Conservation (phyloP, 2,797 vertebrate genomes). For the Oreochromis grahami region DNA sequence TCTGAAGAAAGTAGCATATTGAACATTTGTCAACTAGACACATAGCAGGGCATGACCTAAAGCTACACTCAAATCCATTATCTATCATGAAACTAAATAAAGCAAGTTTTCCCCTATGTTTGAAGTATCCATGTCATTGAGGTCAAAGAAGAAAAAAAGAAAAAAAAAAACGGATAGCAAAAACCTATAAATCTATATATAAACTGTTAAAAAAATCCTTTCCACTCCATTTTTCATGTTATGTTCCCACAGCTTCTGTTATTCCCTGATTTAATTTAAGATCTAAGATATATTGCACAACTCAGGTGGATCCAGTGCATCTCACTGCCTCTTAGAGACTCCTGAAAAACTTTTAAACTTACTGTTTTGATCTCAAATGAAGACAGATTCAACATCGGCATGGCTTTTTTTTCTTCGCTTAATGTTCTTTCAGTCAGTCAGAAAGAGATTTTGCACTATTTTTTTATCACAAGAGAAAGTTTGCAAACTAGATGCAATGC, state of each 20-base stretch:
- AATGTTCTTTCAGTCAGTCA: background rate
- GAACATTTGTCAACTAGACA: background rate
- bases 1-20: background rate
- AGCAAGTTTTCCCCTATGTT: background rate
- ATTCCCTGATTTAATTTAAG: background rate
- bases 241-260: background rate
- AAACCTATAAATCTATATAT: background rate
- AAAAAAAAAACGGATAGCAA: fast-evolving
- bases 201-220: background rate
- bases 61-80: background rate
- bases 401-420: background rate
- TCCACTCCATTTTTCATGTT: background rate
- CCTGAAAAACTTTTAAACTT: background rate
- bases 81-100: background rate
- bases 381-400: background rate
- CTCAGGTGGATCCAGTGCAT: background rate
- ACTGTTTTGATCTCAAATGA: background rate
- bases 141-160: background rate
- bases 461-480: background rate
- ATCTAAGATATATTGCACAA: background rate
- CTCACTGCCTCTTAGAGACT: background rate
- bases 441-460: background rate
- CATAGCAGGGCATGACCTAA: background rate
- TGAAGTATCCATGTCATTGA: background rate
- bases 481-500: background rate